These are phyloP conservation scores for Oncorhynchus kisutch DNA, from an alignment of 2,113 vertebrate genomes.

Conservation along the genomic window DNA sequence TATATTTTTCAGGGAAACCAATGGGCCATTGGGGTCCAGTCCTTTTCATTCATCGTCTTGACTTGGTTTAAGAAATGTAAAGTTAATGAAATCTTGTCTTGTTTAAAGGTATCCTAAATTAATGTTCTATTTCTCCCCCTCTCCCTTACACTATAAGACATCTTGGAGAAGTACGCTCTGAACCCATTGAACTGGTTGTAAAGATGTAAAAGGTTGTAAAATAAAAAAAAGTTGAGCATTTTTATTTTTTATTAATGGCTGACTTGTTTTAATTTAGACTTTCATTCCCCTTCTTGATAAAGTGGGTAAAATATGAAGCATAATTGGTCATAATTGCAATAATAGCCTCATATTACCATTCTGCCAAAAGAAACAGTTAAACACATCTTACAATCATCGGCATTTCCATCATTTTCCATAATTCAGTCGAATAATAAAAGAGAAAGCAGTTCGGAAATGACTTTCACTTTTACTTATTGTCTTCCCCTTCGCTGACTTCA, in stretches of 20 bases:
- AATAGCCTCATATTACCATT: slow-evolving; percentile 41
- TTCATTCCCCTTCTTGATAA: not conserved
- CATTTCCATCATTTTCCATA: slow-evolving; percentile 1
- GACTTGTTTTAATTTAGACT: not conserved
- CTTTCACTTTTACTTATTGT: slow-evolving; percentile 25
- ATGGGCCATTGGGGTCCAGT: not conserved
- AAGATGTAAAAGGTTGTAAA: no score
- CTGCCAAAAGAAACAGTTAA: slow-evolving; percentile 14
- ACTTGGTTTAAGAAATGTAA: not conserved
- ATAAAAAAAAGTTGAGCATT: not conserved
- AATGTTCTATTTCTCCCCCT: no score
- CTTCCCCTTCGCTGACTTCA: slow-evolving; percentile 6
- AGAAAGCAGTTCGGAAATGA: slow-evolving; percentile 1
- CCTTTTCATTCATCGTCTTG: no score
- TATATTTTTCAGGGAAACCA: not conserved
- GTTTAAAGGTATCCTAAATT: not conserved
- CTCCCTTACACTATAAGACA: not conserved
- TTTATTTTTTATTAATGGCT: not conserved
- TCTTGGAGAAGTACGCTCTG: not conserved
- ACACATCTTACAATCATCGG: not conserved
- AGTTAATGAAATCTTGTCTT: not conserved
- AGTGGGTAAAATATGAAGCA: not conserved
- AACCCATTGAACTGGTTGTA: not conserved
- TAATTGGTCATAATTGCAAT: slow-evolving; percentile 39
- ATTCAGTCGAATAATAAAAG: slow-evolving; percentile 20